These are phyloP conservation scores for Magallana nippona DNA, from an alignment of 2,888 invertebrate species.

Conservation along the genomic window DNA sequence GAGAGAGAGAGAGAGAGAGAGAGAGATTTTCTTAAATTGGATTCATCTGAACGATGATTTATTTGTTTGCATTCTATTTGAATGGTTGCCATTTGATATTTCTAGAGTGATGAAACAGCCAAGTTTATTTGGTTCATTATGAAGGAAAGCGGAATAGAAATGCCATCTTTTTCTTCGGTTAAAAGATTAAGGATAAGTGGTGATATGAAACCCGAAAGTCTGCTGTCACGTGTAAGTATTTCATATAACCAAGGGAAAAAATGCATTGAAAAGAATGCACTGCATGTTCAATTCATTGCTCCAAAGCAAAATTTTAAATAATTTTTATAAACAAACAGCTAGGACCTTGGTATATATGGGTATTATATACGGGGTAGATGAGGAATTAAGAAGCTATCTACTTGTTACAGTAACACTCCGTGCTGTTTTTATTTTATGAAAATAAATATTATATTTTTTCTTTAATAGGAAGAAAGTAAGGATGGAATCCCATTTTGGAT, in stretches of 20 bases:
- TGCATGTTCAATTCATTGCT: no score
- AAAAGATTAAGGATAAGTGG: slow-evolving; percentile 9
- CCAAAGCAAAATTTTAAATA: no score
- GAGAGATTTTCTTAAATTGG: not conserved
- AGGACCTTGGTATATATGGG: no score
- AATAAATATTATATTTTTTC: not conserved
- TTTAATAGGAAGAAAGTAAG: not conserved
- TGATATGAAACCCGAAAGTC: not conserved
- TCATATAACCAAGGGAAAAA: no score
- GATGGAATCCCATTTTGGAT: slow-evolving; percentile 22
- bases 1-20: not conserved
- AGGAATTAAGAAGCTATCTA: no score
- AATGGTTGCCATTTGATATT: not conserved
- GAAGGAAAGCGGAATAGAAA: slow-evolving; percentile 38
- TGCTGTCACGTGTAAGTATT: slow-evolving; percentile 11
- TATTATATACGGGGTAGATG: no score
- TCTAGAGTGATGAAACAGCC: slow-evolving; percentile 45
- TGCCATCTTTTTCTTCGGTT: slow-evolving; percentile 35
- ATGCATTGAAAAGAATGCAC: no score
- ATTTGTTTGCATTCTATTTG: no score
- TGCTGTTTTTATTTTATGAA: no score
- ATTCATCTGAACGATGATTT: no score
- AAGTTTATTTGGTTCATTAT: slow-evolving; percentile 42
- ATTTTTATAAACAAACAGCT: no score
- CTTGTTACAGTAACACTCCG: no score